Base-by-base conservation (phyloP, 2,888 invertebrate genomes). In the Brenthis daphne region DNA sequence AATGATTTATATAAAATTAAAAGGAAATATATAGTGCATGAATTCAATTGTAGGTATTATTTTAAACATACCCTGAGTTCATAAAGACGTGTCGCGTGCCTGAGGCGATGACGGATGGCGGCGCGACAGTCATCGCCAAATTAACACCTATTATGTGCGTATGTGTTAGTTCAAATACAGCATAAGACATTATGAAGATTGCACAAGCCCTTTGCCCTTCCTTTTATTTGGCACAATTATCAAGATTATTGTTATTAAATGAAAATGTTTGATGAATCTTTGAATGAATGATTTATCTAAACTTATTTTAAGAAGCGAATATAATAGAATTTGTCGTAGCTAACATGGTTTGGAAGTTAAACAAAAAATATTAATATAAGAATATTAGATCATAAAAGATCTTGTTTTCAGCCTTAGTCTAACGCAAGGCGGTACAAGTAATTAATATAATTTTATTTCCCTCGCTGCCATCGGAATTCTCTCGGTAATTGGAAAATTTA, bases 401-500 rank as follows among this genome's bases (percentile, higher is more conserved):
- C 8, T 11, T 11, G 24, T 43, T 43, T 8, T 11, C 37, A 20
- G 16, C 53, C 6, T n/a, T 20, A n/a, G 48, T 8, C 29, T 20
- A 51, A 55, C 12, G 58, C 57, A 72, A 63, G 67, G 48, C 57
- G 69, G 66, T 65, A 73, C 80, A 79, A 77, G 82, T 85, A 85
- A 88, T 89, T 88, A 91, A 92, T 89, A 89, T 87, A 78, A 89
- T 90, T 89, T 89, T 84, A 85, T 84, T 84, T 82, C 81, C 75
- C 78, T 82, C 83, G 82, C 77, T 85, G 82, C 86, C 82, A 86
- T 80, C 82, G 85, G 82, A 87, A 88, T 89, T 90, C 84, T 83
- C 85, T 81, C 77, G 82, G 89, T 90, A 92, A 92, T 92, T 90
- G 90, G 86, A 82, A 89, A 89, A 92, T 92, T 91, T 92, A 92